A percentile compares a stretch with the other conserved stretches of the same genome.
Conservation (phyloP, 2,888 invertebrate species). For the Spilosoma lubricipeda region DNA sequence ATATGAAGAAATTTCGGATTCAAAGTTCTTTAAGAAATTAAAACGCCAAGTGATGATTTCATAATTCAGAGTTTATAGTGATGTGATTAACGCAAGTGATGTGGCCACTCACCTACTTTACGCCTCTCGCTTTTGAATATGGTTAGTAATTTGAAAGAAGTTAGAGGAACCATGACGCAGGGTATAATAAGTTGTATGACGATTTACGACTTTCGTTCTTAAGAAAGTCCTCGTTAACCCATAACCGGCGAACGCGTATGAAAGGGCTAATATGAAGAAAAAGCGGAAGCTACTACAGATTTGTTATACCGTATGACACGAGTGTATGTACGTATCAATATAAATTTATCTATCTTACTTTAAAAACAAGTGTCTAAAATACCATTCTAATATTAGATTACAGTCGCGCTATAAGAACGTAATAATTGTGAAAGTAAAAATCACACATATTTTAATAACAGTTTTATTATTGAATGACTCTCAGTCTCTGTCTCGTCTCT, state of each 20-base stretch:
- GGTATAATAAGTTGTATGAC: constrained; percentile 31
- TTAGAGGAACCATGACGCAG: constrained; percentile 12
- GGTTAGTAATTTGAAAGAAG: constrained; percentile 26
- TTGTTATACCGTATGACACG: background rate
- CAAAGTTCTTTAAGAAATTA: background rate
- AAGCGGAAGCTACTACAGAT: background rate
- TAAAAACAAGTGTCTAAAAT: background rate
- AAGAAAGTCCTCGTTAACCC: background rate
- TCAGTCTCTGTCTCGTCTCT: background rate
- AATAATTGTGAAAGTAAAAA: background rate
- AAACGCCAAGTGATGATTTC: background rate
- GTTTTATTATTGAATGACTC: background rate
- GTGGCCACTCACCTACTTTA: background rate
- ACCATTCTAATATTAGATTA: too few species aligned
- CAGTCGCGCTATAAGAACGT: too few species aligned
- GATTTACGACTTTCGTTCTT: background rate
- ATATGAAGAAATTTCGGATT: background rate
- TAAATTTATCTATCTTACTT: too few species aligned
- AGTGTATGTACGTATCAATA: too few species aligned
- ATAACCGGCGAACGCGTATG: background rate
- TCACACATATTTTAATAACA: background rate
- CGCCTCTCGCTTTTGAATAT: background rate
- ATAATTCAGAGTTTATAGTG: background rate
- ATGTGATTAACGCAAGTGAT: background rate
- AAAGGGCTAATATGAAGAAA: too few species aligned